Percentiles rank a stretch among this genome's conserved stretches.
Conservation (phyloP, 2,888 invertebrate genomes). For the Iphiclides podalirius region DNA sequence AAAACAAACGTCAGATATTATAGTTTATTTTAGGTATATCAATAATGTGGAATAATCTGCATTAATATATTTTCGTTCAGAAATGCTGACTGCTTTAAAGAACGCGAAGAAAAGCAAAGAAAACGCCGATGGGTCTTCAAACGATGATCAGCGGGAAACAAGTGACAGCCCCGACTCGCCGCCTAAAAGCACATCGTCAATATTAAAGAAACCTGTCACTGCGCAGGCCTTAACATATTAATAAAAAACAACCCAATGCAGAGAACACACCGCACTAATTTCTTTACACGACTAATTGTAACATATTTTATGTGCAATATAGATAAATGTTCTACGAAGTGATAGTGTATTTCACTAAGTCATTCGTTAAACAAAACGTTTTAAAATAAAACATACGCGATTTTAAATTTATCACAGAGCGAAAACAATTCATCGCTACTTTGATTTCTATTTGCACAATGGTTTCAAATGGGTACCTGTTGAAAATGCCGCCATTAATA, state of each 20-base stretch:
- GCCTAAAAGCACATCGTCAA: neutral
- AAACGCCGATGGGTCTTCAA: constrained; percentile 22
- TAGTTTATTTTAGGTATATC: no score
- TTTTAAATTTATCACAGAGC: no score
- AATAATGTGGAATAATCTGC: no score
- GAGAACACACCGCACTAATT: constrained; percentile 3
- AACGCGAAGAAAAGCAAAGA: constrained; percentile 55
- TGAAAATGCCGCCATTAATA: no score
- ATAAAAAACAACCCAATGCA: neutral
- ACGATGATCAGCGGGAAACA: neutral
- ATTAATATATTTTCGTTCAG: no score
- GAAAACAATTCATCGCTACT: no score
- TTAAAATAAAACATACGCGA: no score
- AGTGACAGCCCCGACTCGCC: neutral
- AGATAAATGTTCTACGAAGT: neutral
- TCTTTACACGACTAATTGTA: neutral
- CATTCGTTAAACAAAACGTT: no score
- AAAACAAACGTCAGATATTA: no score
- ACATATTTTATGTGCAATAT: neutral
- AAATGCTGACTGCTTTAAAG: constrained; percentile 60
- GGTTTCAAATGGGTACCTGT: no score
- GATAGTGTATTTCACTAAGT: no score
- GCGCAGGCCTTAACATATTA: constrained; percentile 7
- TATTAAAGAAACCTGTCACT: constrained; percentile 16
- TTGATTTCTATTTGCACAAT: no score